Conservation (phyloP, 2,113 vertebrate species). For the Lasiurus cinereus region DNA sequence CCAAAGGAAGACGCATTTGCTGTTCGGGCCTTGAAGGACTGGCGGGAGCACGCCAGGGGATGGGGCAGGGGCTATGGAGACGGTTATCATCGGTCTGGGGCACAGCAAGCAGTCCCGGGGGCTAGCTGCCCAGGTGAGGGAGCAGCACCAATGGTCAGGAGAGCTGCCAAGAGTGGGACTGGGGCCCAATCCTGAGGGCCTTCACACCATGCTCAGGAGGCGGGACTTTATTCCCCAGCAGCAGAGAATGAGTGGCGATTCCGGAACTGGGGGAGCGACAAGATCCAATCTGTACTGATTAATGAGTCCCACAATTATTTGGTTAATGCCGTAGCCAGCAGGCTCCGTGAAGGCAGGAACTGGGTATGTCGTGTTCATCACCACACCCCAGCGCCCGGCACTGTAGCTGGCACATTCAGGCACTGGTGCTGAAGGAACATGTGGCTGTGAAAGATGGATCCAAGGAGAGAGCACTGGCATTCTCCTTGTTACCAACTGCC, state of each 20-base stretch:
- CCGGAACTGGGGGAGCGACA: not conserved
- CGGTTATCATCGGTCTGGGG: not conserved
- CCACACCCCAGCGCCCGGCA: not conserved
- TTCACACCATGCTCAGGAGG: not conserved
- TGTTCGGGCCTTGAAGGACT: not conserved
- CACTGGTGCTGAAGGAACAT: not conserved
- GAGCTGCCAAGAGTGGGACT: not conserved
- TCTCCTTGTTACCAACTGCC: slow-evolving; percentile 22
- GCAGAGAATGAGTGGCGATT: not conserved
- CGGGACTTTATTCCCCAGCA: not conserved
- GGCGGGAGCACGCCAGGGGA: not conserved
- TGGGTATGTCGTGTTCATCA: rapidly evolving
- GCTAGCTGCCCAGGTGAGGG: not conserved
- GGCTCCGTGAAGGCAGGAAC: not conserved
- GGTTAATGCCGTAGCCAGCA: not conserved
- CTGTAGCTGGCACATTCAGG: not conserved
- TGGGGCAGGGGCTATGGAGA: not conserved
- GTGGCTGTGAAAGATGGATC: not conserved
- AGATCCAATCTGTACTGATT: not conserved
- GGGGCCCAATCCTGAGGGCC: not conserved
- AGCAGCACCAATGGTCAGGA: not conserved
- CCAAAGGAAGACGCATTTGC: not conserved
- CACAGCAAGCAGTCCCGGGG: not conserved
- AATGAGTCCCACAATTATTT: not conserved
- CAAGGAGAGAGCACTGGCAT: slow-evolving; percentile 30